Evolutionary conservation across 2,113 vertebrate genomes (phyloP).

Genomic region (Neomonachus schauinslandi): DNA sequence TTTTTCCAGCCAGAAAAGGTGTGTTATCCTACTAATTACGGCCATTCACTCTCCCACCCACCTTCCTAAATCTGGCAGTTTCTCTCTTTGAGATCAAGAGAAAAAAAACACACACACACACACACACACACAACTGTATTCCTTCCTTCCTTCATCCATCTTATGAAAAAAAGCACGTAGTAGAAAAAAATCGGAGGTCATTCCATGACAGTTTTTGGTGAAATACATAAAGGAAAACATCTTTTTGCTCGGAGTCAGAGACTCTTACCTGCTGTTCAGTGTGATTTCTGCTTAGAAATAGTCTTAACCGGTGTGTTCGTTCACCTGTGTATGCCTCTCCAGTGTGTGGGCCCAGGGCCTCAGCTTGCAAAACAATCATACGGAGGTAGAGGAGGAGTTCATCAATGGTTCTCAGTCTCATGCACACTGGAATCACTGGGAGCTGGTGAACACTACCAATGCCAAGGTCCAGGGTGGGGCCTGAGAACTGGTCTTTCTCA

Average conservation of each 20-base stretch:
- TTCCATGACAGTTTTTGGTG: background rate
- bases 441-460: fast-evolving
- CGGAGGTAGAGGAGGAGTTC: background rate
- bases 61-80: background rate
- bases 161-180: background rate
- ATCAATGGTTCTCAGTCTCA: background rate
- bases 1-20: background rate
- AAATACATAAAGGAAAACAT: background rate
- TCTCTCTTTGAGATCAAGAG: background rate
- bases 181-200: background rate
- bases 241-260: background rate
- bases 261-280: background rate
- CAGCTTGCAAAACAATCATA: background rate
- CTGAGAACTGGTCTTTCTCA: background rate
- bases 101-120: background rate
- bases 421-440: no score
- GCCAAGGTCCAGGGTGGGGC: no score
- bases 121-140: background rate
- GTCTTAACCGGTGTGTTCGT: background rate
- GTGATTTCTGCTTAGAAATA: background rate
- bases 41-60: background rate
- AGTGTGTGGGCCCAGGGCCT: background rate
- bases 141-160: background rate
- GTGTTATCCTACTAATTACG: background rate
- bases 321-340: background rate